A percentile compares a stretch with the other conserved stretches of the same genome.
Evolutionary conservation across 2,113 vertebrate species (phyloP).

Genomic region (Mesitornis unicolor): DNA sequence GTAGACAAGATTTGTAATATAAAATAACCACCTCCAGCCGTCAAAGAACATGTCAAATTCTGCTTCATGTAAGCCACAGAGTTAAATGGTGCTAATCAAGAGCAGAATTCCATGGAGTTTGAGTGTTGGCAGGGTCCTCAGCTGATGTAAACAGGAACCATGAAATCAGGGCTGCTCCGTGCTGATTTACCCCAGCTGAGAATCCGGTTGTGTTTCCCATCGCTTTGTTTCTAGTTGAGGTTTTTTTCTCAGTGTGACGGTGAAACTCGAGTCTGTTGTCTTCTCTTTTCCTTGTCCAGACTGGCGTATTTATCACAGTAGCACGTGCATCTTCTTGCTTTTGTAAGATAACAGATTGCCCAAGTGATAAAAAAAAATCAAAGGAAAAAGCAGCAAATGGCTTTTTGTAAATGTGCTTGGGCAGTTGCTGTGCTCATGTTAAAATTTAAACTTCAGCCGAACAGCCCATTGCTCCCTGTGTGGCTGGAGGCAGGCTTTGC

Average conservation of each 20-base stretch:
- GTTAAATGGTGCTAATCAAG: slow-evolving; percentile 16
- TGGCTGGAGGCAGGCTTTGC: not conserved
- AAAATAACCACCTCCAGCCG: not conserved
- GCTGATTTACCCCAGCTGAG: slow-evolving; percentile 46
- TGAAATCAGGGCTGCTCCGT: slow-evolving; percentile 34
- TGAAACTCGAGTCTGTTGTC: not conserved
- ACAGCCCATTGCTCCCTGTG: not conserved
- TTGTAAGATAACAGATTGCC: slow-evolving; percentile 15
- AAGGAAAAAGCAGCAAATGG: not conserved
- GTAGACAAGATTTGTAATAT: not conserved
- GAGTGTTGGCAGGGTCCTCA: slow-evolving; percentile 20
- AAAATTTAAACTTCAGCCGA: not conserved
- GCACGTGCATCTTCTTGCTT: not conserved
- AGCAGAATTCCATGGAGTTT: slow-evolving; percentile 20
- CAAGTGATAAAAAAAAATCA: not conserved
- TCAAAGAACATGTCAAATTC: not conserved
- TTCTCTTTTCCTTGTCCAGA: not conserved
- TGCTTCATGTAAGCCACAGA: not conserved
- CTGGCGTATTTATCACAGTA: not conserved
- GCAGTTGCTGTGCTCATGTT: not conserved
- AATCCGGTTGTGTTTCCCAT: slow-evolving; percentile 35
- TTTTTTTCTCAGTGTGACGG: not conserved
- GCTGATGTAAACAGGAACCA: slow-evolving; percentile 58
- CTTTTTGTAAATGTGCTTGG: not conserved
- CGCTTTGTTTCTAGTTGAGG: not conserved